Conservation (phyloP, 2,888 invertebrate species). For the Philopedon plagiatum region DNA sequence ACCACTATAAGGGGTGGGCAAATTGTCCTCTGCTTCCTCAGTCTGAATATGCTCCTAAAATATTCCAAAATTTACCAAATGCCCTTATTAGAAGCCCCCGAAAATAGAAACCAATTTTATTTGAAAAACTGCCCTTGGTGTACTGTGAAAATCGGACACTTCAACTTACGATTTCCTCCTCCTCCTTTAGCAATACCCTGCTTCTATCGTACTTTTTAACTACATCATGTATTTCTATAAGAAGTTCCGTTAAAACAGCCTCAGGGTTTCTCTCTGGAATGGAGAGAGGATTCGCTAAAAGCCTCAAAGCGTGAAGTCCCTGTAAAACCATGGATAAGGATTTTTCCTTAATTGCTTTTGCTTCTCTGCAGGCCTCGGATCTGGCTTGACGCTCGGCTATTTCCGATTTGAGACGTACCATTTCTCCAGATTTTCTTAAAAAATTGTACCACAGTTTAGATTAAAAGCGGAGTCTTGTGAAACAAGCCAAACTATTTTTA, state of each 20-base stretch:
- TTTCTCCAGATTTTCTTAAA: constrained; percentile 80
- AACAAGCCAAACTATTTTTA: no score
- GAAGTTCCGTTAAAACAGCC: constrained; percentile 12
- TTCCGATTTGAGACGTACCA: constrained; percentile 75
- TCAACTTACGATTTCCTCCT: constrained; percentile 22
- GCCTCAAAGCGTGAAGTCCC: constrained; percentile 56
- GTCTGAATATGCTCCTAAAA: constrained; percentile 51
- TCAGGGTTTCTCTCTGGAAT: constrained; percentile 50
- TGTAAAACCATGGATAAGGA: constrained; percentile 54
- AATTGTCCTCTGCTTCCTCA: constrained; percentile 59
- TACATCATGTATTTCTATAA: constrained; percentile 20
- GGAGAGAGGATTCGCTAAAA: constrained; percentile 58
- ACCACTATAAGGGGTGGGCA: constrained; percentile 66
- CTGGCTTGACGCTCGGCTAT: constrained; percentile 72
- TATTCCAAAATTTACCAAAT: no score
- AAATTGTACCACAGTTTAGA: constrained; percentile 3
- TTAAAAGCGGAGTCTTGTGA: no score
- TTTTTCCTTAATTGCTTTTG: constrained; percentile 60
- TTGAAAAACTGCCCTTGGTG: not conserved
- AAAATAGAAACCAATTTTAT: constrained; percentile 14
- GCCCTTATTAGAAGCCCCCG: no score
- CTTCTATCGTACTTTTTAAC: constrained; percentile 34
- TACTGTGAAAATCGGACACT: not conserved
- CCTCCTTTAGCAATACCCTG: not conserved
- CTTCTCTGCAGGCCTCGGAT: constrained; percentile 65